Conservation (phyloP, 1,140 invertebrate species). For the Drosophila sechellia region DNA sequence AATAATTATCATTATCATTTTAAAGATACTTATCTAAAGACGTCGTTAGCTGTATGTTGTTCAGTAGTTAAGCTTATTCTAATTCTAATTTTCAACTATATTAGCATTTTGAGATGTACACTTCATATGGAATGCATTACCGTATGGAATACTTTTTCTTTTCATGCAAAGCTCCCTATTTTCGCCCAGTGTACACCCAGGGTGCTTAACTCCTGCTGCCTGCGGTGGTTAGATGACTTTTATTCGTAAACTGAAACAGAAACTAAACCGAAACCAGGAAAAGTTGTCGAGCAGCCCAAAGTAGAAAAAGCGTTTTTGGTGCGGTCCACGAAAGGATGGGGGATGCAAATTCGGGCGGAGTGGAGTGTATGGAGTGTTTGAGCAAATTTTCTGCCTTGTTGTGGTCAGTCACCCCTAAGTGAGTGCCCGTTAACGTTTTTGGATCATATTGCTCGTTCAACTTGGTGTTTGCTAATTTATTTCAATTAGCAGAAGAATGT, state of each 20-base stretch:
- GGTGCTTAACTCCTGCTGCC: conserved; percentile 14
- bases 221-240: conserved; percentile 68
- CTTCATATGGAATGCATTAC: too few species aligned
- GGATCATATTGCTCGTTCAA: conserved; percentile 57
- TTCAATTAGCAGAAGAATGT: conserved; percentile 77
- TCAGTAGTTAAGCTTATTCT: not conserved
- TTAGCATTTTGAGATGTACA: too few species aligned
- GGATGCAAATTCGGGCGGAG: not conserved
- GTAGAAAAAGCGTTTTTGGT: conserved; percentile 41
- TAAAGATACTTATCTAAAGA: too few species aligned
- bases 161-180: not conserved
- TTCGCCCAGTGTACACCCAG: conserved; percentile 22
- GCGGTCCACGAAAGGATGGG: conserved; percentile 11
- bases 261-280: conserved; percentile 46
- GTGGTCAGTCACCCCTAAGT: conserved; percentile 46
- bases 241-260: conserved; percentile 73
- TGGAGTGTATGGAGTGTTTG: conserved; percentile 7
- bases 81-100: not conserved
- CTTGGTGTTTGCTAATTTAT: conserved; percentile 72
- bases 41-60: too few species aligned
- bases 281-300: conserved; percentile 45
- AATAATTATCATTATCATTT: too few species aligned
- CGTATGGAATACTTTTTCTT: too few species aligned
- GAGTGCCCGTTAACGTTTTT: conserved; percentile 21
- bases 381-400: conserved; percentile 69